Base-by-base conservation (phyloP, 2,113 vertebrate species). In the Pteruthius melanotis region DNA sequence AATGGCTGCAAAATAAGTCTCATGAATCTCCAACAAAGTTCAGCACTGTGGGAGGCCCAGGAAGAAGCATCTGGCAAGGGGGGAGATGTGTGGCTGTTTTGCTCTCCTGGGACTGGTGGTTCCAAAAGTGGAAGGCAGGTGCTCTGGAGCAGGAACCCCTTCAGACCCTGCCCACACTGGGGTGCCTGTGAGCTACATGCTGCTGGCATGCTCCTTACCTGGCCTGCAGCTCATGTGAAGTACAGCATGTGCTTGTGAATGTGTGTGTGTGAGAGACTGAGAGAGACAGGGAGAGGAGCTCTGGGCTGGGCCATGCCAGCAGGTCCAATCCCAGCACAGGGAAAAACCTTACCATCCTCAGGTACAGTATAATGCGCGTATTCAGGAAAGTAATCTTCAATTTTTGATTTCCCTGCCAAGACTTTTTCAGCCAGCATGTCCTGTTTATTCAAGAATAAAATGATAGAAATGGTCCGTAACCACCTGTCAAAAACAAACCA, bases 371-470 rank as follows among this genome's bases (percentile, higher is more conserved):
- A 99, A 97, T 99, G 99, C 94, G 98, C 97, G 13, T 99, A 99
- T 97, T 99, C 99, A 63, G 99, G 99, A 95, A 99, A 99, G 97
- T 99, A 99, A 98, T 99, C 99, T 98, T 99, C 99, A 40, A 99
- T 99, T 98, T 99, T 99, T 97, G 99, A 99, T 97, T 99, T 99
- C 96, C 99, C 99, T 96, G 99, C 99, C 98, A 99, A 98, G 98
- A 99, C 99, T 97, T 99, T 99, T 97, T 99, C 99, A 96, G 99
- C 99, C 97, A 99, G 97, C 99, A 99, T 99, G 97, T 99, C 99
- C 97, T 99, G 99, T 97, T 99, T 99, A 98, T 99, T 99, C 95
- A 99, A 98, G 98, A 99, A 99, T 96, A 99, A 98, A 97, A 99
- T 99, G 97, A 99, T 99, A 59, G 99, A 99, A 98, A 99, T 99